Percentiles rank a stretch among this genome's conserved stretches.
These are phyloP conservation scores for Onthophagus sagittarius DNA, from an alignment of 2,888 invertebrate species.

Conservation along the genomic window DNA sequence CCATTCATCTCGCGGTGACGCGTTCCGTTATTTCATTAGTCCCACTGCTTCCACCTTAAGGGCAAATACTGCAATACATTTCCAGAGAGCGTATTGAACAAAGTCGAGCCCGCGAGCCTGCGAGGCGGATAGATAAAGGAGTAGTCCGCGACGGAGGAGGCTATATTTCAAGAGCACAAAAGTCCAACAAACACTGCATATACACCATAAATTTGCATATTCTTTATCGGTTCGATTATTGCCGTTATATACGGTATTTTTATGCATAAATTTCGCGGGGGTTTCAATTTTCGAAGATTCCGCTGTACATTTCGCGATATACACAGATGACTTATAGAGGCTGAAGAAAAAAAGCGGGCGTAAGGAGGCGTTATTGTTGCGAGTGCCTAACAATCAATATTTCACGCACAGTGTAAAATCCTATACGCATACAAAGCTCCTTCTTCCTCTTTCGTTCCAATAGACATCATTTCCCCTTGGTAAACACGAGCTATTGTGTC, in stretches of 20 bases:
- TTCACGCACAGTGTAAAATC: background rate
- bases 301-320: background rate
- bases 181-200: conserved; percentile 7
- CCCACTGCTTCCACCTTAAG: background rate
- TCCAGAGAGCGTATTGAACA: background rate
- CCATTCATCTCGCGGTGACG: background rate
- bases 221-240: conserved; percentile 13
- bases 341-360: background rate
- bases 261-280: conserved; percentile 8
- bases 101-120: background rate
- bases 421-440: background rate
- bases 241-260: conserved; percentile 12
- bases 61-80: background rate
- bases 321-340: background rate
- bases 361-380: background rate
- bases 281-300: conserved; percentile 1
- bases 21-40: background rate
- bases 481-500: background rate
- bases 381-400: background rate
- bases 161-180: background rate
- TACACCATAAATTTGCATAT: conserved; percentile 11
- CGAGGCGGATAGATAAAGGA: background rate
- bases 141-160: background rate
- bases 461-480: background rate
- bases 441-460: background rate